Percentiles rank a stretch among this genome's conserved stretches.
Conservation (phyloP, 64 coral and sea anemone species). For the Dendronephthya gigantea region DNA sequence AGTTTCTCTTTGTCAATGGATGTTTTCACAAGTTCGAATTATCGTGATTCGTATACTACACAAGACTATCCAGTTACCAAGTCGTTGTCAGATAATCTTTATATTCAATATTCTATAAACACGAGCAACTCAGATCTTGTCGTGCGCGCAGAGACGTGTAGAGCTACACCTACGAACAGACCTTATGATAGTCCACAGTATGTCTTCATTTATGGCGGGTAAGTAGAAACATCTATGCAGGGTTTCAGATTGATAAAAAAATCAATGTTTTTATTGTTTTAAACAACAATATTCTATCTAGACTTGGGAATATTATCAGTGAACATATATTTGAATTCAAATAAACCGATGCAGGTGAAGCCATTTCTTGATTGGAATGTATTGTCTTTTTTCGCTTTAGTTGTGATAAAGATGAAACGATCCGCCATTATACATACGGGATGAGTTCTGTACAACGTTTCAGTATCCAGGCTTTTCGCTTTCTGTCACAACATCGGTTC, state of each 20-base stretch:
- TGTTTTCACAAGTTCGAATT: background rate
- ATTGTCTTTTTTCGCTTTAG: background rate
- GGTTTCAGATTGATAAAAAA: no score
- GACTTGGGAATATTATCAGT: no score
- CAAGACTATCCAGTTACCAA: background rate
- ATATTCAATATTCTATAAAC: background rate
- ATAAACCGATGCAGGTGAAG: no score
- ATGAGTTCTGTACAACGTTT: constrained; percentile 18
- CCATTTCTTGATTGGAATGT: background rate
- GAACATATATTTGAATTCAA: no score
- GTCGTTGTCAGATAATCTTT: background rate
- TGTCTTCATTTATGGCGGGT: constrained; percentile 29
- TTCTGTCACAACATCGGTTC: constrained; percentile 18
- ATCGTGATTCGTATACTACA: background rate
- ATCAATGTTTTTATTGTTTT: background rate
- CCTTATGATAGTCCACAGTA: constrained; percentile 39
- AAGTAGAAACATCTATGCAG: no score
- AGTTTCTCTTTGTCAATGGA: background rate
- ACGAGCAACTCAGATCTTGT: constrained; percentile 10
- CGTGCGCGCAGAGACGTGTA: constrained; percentile 31
- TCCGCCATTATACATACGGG: background rate
- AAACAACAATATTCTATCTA: background rate
- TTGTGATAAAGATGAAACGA: constrained; percentile 25
- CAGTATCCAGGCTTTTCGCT: constrained; percentile 35
- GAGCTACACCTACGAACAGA: constrained; percentile 28